Evolutionary conservation across 2,888 invertebrate species (phyloP).

Genomic region (Pandemis cinnamomeana): DNA sequence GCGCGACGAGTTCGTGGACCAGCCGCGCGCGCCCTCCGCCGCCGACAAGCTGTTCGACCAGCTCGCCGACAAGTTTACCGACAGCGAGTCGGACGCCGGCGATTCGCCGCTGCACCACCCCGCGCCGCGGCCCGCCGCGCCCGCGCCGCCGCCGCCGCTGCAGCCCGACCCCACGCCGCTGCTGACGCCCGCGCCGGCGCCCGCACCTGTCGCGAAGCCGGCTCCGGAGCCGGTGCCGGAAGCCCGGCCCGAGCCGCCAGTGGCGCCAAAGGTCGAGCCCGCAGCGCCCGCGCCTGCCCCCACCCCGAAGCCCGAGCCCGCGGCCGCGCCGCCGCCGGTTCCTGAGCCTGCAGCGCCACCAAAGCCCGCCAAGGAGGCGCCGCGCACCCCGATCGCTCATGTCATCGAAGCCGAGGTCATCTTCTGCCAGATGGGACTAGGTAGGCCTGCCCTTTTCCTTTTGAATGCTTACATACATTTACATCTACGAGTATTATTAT

Average conservation of each 20-base stretch:
- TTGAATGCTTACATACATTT: not conserved
- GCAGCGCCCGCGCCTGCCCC: conserved; percentile 5
- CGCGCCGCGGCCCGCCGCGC: conserved; percentile 48
- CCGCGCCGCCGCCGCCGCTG: conserved; percentile 44
- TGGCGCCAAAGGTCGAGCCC: conserved; percentile 43
- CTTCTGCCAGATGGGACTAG: conserved; percentile 89
- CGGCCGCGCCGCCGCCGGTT: conserved; percentile 44
- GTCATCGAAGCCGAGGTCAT: conserved; percentile 88
- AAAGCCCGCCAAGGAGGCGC: conserved; percentile 52
- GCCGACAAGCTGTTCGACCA: conserved; percentile 69
- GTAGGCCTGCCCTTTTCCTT: conserved; percentile 72
- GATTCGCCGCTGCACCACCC: conserved; percentile 76
- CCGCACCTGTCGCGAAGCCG: conserved; percentile 45
- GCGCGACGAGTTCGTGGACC: conserved; percentile 73
- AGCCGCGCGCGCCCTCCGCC: conserved; percentile 66
- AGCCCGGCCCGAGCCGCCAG: conserved; percentile 67
- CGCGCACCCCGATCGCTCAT: conserved; percentile 71
- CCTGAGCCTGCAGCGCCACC: conserved; percentile 48
- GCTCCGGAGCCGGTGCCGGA: conserved; percentile 46
- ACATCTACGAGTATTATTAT: too few relatives aligned
- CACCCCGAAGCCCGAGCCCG: conserved; percentile 46
- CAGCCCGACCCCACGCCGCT: conserved; percentile 46
- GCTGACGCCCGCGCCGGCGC: conserved; percentile 47
- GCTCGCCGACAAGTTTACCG: conserved; percentile 84
- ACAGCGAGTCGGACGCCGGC: conserved; percentile 83